These are phyloP conservation scores for Willisornis vidua DNA, from an alignment of 2,113 vertebrate species.

Conservation along the genomic window DNA sequence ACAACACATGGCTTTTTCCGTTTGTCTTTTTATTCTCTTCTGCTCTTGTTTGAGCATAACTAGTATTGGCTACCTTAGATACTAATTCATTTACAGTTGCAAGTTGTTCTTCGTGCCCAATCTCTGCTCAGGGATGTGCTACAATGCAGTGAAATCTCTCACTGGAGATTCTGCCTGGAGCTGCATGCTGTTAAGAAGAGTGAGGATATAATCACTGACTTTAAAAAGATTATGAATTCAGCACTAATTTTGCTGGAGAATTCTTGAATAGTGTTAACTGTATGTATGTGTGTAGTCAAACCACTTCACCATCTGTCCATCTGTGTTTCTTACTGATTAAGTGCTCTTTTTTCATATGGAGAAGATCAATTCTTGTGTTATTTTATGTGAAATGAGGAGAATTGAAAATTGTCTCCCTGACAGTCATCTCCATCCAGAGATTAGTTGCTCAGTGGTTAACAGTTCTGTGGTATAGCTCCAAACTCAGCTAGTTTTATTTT, in stretches of 20 bases:
- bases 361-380: background rate
- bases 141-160: background rate
- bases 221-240: background rate
- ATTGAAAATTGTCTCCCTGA: background rate
- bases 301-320: background rate
- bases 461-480: background rate
- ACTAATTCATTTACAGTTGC: background rate
- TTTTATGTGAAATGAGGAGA: background rate
- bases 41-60: background rate
- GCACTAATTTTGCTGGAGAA: background rate
- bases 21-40: background rate
- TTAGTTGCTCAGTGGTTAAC: background rate
- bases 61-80: background rate
- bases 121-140: background rate
- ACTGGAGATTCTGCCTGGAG: background rate
- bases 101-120: background rate
- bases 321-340: background rate
- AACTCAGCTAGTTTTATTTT: background rate
- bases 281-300: background rate
- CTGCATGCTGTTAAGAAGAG: background rate
- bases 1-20: background rate
- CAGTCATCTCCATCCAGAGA: background rate
- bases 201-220: background rate
- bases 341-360: background rate
- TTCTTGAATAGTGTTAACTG: background rate